Evolutionary conservation across 2,113 vertebrate species (phyloP).

Genomic region (Pagrus major): DNA sequence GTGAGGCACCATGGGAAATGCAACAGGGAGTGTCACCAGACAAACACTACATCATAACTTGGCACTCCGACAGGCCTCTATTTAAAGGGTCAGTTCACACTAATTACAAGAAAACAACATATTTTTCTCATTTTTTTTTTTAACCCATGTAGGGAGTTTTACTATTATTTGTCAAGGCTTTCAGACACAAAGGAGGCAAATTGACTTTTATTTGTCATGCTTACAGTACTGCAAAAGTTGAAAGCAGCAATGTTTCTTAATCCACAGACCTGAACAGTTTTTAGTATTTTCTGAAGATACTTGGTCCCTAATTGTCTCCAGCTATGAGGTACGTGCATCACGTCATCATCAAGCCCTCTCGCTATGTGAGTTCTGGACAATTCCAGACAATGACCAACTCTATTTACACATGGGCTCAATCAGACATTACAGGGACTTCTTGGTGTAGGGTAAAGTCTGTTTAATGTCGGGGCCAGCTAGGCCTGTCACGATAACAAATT

Average conservation of each 20-base stretch:
- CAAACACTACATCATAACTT: conserved; percentile 51
- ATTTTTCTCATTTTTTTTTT: conserved; percentile 12
- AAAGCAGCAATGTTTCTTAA: not conserved
- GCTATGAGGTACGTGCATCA: too few species aligned
- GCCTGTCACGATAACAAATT: too few species aligned
- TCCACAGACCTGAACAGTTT: not conserved
- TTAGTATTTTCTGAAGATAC: not conserved
- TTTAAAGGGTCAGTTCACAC: conserved; percentile 31
- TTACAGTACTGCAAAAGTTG: not conserved
- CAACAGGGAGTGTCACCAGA: conserved; percentile 60
- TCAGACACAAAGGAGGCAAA: not conserved
- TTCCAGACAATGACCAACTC: too few species aligned
- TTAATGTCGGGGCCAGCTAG: too few species aligned
- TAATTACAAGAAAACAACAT: conserved; percentile 30
- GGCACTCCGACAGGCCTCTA: not conserved
- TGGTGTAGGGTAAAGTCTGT: too few species aligned
- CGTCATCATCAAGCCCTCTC: too few species aligned
- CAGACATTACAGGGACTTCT: too few species aligned
- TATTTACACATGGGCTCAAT: too few species aligned
- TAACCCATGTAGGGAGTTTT: conserved; percentile 10
- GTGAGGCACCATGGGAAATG: conserved; percentile 71
- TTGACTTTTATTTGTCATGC: not conserved
- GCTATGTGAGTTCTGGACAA: too few species aligned
- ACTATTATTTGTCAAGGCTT: not conserved
- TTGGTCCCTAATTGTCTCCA: not conserved